A percentile compares a stretch with the other conserved stretches of the same genome.
Conservation (phyloP, 92 coral and sea anemone species). For the Epizoanthus scotinus region DNA sequence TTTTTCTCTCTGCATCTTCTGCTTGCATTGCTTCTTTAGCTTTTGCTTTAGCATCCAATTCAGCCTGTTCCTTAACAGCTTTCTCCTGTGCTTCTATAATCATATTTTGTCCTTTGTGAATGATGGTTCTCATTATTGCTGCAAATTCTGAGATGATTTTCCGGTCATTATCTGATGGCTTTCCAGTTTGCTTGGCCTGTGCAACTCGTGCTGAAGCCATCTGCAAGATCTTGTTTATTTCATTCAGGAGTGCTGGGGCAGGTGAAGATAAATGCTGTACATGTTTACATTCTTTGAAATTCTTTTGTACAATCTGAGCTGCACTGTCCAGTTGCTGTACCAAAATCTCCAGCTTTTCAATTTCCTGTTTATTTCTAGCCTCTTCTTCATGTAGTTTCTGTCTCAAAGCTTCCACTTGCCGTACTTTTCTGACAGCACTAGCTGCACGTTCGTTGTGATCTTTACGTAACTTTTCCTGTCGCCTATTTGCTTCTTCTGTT, state of each 20-base stretch:
- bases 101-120: constrained; percentile 52
- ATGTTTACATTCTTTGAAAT: constrained; percentile 52
- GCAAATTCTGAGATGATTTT: constrained; percentile 53
- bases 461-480: constrained; percentile 61
- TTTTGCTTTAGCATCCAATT: constrained; percentile 53
- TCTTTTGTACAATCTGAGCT: constrained; percentile 48
- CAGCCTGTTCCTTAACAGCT: constrained; percentile 75
- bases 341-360: constrained; percentile 45
- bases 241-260: constrained; percentile 48
- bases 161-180: constrained; percentile 56
- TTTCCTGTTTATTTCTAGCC: constrained; percentile 56
- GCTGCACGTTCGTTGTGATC: constrained; percentile 66
- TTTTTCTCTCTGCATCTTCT: constrained; percentile 43
- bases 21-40: constrained; percentile 52
- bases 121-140: constrained; percentile 50
- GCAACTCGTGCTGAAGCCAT: constrained; percentile 49
- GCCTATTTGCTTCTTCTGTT: constrained; percentile 54
- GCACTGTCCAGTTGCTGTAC: constrained; percentile 44
- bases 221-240: constrained; percentile 61
- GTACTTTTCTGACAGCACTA: constrained; percentile 64
- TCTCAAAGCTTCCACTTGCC: constrained; percentile 65
- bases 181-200: constrained; percentile 50
- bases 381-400: constrained; percentile 67
- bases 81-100: constrained; percentile 60
- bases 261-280: constrained; percentile 46